A percentile compares a stretch with the other conserved stretches of the same genome.
phyloP scores from a whole-genome alignment of 2,797 vertebrate species.

The Semaprochilodus insignis region DNA sequence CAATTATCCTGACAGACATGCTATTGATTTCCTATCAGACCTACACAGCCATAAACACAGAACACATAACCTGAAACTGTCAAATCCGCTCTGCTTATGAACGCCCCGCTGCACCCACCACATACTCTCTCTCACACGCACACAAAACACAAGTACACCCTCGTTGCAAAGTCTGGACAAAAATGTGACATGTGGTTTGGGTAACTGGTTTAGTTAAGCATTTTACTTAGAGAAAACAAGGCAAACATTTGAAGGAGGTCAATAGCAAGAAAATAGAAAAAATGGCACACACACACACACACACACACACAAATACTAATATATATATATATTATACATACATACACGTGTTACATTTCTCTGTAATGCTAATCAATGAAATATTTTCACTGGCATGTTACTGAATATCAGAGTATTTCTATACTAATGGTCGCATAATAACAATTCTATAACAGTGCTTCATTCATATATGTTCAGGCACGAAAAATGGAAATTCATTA shows the following conservation, averaged over 20 bases:
- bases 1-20: slow-evolving; percentile 67
- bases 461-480: too few species aligned
- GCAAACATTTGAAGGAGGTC: slow-evolving; percentile 47
- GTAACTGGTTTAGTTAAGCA: neutral
- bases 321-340: too few species aligned
- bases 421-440: too few species aligned
- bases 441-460: too few species aligned
- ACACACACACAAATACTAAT: too few species aligned
- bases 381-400: too few species aligned
- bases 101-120: slow-evolving; percentile 52
- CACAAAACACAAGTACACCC: slow-evolving; percentile 28
- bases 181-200: slow-evolving; percentile 2
- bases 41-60: slow-evolving; percentile 67
- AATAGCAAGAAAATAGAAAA: neutral
- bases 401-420: too few species aligned
- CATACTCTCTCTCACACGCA: slow-evolving; percentile 35
- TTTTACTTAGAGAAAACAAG: slow-evolving; percentile 3
- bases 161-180: slow-evolving; percentile 6
- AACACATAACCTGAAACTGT: slow-evolving; percentile 68
- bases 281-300: too few species aligned
- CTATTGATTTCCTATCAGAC: slow-evolving; percentile 68
- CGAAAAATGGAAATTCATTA: too few species aligned
- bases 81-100: slow-evolving; percentile 64
- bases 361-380: too few species aligned
- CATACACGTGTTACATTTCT: too few species aligned